A percentile compares a stretch with the other conserved stretches of the same genome.
Evolutionary conservation across 2,797 vertebrate species (phyloP).

Genomic region (Apogon talboti): DNA sequence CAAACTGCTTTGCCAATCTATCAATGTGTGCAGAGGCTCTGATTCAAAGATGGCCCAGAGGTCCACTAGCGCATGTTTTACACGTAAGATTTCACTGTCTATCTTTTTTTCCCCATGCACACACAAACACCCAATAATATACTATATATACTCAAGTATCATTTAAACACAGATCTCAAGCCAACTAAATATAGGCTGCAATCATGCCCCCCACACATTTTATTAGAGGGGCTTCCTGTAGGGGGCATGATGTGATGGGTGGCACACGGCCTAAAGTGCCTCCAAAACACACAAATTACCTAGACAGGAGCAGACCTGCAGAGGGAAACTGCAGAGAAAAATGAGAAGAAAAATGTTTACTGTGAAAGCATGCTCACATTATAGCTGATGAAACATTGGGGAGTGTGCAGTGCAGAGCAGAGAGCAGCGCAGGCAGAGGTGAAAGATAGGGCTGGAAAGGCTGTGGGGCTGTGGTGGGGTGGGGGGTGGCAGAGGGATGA

Average conservation of each 20-base stretch:
- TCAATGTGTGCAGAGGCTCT: constrained; percentile 90
- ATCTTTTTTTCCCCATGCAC: constrained; percentile 8
- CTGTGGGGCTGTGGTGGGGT: constrained; percentile 47
- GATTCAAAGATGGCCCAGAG: constrained; percentile 80
- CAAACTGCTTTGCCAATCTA: constrained; percentile 99
- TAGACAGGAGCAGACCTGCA: constrained; percentile 51
- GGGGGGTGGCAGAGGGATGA: constrained; percentile 69
- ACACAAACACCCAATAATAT: constrained; percentile 2
- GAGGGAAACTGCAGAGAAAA: constrained; percentile 57
- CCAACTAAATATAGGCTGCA: constrained; percentile 29
- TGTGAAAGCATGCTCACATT: constrained; percentile 72
- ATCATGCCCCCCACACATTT: constrained; percentile 27
- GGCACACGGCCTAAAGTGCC: constrained; percentile 49
- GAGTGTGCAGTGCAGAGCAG: constrained; percentile 41
- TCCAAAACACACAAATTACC: constrained; percentile 66
- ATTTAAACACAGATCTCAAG: constrained; percentile 18
- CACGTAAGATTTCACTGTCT: constrained; percentile 23
- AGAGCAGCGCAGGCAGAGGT: constrained; percentile 62
- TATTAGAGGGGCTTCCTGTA: constrained; percentile 34
- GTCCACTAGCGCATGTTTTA: constrained; percentile 28
- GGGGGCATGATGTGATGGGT: constrained; percentile 47
- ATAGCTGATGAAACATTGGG: constrained; percentile 71
- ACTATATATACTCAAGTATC: background rate
- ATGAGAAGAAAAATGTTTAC: constrained; percentile 77
- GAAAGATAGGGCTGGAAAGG: constrained; percentile 66